Evolutionary conservation across 2,113 vertebrate species (phyloP).

Genomic region (Sylvilagus bachmani): DNA sequence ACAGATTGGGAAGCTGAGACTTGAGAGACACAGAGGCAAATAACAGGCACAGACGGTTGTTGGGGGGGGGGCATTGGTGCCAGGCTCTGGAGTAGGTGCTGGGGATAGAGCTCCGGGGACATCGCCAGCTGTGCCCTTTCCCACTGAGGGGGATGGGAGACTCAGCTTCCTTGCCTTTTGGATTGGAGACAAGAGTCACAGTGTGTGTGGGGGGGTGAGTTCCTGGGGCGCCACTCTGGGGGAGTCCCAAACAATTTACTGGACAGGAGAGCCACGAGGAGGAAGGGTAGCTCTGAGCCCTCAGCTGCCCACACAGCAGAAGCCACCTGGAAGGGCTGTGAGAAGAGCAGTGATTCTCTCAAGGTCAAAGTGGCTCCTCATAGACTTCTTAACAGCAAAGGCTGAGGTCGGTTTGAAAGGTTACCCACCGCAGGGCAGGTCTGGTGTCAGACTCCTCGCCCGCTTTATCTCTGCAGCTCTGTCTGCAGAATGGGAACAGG

Average conservation of each 20-base stretch:
- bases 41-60: background rate
- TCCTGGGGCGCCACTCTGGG: background rate
- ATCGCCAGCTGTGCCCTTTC: background rate
- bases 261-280: constrained; percentile 25
- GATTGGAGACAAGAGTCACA: background rate
- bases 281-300: background rate
- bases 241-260: background rate
- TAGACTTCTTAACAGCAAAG: background rate
- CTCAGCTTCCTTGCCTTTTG: background rate
- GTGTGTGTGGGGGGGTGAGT: background rate
- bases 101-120: background rate
- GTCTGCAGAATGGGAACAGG: background rate
- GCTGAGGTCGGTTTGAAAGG: constrained; percentile 27
- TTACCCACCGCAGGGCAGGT: background rate
- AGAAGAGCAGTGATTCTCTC: constrained; percentile 49
- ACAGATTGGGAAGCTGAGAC: constrained; percentile 48
- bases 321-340: background rate
- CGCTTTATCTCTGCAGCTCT: background rate
- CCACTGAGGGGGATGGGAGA: background rate
- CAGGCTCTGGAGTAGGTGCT: background rate
- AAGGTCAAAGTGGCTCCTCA: background rate
- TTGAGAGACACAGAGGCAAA: background rate
- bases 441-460: background rate
- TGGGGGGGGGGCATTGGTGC: background rate
- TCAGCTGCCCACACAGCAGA: too few relatives aligned